A percentile compares a stretch with the other conserved stretches of the same genome.
Evolutionary conservation across 1,140 invertebrate species (phyloP).

Genomic region (Orchestia grillus): DNA sequence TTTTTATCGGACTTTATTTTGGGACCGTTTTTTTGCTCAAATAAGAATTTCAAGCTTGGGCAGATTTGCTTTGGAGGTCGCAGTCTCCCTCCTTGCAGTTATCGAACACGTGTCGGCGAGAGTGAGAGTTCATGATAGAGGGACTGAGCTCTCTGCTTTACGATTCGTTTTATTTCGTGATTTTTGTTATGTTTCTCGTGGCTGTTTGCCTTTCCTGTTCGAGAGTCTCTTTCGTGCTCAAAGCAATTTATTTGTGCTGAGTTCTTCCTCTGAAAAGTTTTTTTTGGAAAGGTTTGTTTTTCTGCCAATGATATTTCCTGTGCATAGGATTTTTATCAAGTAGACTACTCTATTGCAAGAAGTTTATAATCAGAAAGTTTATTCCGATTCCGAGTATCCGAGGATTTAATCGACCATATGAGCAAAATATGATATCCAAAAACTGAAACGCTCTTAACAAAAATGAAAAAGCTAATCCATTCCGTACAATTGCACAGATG

Average conservation of each 20-base stretch:
- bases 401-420: too few species aligned
- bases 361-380: too few species aligned
- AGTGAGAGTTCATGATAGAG: conserved; percentile 15
- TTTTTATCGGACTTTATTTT: not conserved
- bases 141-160: not conserved
- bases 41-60: conserved; percentile 22
- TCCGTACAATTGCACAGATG: too few species aligned
- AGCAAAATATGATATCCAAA: too few species aligned
- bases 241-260: not conserved
- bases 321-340: not conserved
- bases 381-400: too few species aligned
- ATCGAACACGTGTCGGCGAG: conserved; percentile 46
- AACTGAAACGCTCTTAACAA: too few species aligned
- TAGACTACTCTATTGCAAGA: too few species aligned
- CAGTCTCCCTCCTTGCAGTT: conserved; percentile 1
- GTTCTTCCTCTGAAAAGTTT: not conserved
- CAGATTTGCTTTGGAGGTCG: conserved; percentile 16
- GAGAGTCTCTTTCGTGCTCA: not conserved
- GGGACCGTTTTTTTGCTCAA: not conserved
- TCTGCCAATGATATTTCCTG: not conserved
- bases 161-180: not conserved
- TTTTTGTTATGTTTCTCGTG: not conserved
- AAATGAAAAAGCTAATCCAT: too few species aligned
- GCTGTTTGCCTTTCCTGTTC: not conserved
- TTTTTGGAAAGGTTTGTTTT: not conserved